phyloP scores from a whole-genome alignment of 1,140 invertebrate species.

The Chironomus striatipennis region DNA sequence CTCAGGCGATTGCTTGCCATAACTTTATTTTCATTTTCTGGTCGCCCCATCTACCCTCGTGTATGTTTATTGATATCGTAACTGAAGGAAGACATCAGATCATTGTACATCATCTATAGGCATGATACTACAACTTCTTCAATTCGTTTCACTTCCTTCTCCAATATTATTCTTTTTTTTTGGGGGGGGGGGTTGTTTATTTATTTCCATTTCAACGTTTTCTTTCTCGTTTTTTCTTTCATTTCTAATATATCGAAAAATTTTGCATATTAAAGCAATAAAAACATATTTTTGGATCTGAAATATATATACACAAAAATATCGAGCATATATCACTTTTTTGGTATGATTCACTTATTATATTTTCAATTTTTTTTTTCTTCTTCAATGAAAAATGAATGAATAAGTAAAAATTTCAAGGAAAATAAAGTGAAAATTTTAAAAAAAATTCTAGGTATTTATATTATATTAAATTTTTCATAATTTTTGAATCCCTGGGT shows the following conservation, averaged over 20 bases:
- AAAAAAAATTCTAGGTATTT: no score
- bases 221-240: neutral
- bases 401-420: neutral
- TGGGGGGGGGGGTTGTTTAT: neutral
- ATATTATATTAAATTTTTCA: no score
- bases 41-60: no score
- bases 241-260: neutral
- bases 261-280: neutral
- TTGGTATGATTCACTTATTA: neutral
- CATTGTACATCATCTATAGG: neutral
- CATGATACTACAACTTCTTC: neutral
- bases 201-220: neutral
- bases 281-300: conserved; percentile 4
- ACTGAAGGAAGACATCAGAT: neutral
- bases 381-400: neutral
- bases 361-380: neutral
- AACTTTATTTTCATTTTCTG: no score
- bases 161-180: no score
- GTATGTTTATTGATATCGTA: no score
- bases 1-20: no score
- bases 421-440: neutral
- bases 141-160: no score
- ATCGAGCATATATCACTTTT: conserved; percentile 8
- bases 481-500: no score
- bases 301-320: conserved; percentile 7